Evolutionary conservation across 2,797 vertebrate species (phyloP), one percentile per base, ranked within the genome.

Genomic region (Gymnocypris eckloni): DNA sequence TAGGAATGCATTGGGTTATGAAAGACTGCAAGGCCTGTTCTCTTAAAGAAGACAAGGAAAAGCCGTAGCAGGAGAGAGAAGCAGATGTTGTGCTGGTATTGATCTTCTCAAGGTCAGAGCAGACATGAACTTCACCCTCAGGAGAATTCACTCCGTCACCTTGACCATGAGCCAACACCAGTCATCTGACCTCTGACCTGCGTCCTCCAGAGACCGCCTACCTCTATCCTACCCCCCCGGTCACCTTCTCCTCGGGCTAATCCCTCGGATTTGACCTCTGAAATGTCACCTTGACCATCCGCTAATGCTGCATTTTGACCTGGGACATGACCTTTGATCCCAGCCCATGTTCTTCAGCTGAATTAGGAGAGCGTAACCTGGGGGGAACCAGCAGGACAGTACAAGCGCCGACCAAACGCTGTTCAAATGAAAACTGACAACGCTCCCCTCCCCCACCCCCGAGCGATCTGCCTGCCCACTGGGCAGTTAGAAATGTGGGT

Each of bases 51-150:
- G 16, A 69, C 25, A 75, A 18, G 12, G 45, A 81, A 87, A 69
- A 72, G 15, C 37, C n/a, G 18, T 16, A 56, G 45, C 43, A 54
- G 72, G 75, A 87, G 87, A 87, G 93, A 91, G 72, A 86, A 67
- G 91, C 91, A 91, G 88, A 91, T 91, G 93, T 92, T 92, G 89
- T 94, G 94, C 93, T 95, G 91, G 83, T 96, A 97, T 98, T 93
- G 96, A 98, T 98, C 93, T 88, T 88, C 93, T 96, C 94, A 96
- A 96, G 95, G 95, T 94, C 95, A 94, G 96, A 93, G 94, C 95
- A 96, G 93, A 94, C 92, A 94, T 93, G 94, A 96, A 95, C 91
- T 92, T 94, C 94, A 93, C 92, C 92, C 95, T 93, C 94, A 83
- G 79, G 94, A 95, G 95, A 91, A 87, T 94, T 91, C 93, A 92